phyloP scores from a whole-genome alignment of 2,888 invertebrate species.

The Eumacrocentrus americanus region DNA sequence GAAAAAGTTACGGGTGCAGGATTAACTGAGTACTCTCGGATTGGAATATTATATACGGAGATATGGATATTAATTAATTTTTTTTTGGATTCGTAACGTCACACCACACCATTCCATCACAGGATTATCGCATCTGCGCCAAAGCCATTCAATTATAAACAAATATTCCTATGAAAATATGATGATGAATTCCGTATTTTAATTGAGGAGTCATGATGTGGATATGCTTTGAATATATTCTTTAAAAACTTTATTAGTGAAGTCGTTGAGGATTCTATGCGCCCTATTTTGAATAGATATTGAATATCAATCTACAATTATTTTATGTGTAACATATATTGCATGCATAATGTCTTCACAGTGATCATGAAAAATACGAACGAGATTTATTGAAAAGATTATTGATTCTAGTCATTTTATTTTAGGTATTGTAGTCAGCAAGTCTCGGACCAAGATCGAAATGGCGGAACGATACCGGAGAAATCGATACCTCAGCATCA shows the following conservation, averaged over 20 bases:
- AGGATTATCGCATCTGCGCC: not conserved
- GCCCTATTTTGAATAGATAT: no score
- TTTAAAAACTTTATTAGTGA: no score
- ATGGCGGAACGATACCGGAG: constrained; percentile 55
- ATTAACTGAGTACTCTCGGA: not conserved
- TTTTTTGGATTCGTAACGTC: not conserved
- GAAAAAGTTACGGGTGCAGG: no score
- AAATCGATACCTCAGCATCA: constrained; percentile 58
- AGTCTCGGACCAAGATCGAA: constrained; percentile 19
- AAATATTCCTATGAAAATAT: not conserved
- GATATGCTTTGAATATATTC: no score
- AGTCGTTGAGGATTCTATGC: no score
- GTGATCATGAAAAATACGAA: no score
- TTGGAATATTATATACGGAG: not conserved
- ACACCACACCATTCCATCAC: not conserved
- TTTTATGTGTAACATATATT: no score
- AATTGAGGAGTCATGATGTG: no score
- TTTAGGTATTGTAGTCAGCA: constrained; percentile 26
- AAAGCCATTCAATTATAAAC: not conserved
- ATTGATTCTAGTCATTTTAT: constrained; percentile 7
- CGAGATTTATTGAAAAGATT: no score
- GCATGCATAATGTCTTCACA: no score
- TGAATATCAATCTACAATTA: no score
- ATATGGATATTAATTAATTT: not conserved
- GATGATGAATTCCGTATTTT: not conserved